Base-by-base conservation (phyloP, 37 sponge, comb jelly and placozoan species). In the Ianthella basta region DNA sequence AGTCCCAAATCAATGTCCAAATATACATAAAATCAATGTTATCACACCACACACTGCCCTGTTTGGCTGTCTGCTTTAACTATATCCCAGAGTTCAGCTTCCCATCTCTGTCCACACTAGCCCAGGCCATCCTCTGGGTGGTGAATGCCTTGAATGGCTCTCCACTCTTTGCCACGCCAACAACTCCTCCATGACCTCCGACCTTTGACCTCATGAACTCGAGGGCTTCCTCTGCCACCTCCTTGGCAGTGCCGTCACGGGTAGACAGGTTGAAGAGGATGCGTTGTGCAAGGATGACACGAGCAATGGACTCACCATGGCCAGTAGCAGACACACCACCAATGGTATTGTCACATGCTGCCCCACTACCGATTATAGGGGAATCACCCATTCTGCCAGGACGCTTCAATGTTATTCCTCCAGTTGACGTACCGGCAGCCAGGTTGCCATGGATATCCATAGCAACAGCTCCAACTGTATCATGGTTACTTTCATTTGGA, bases 381-480 rank as follows among this genome's bases (percentile, higher is more conserved):
- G 77, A 61, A 63, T 95, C 96, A 18, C 96, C 96, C 8, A 95
- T 88, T 34, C 96, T 56, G 29, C 96, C 96, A 57, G 90, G 88
- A 39, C 60, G 64, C 56, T 95, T 92, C 56, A 66, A 32, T 0
- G 96, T 83, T 30, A 95, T 95, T 0, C 96, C 96, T 21, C 96
- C 96, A 67, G 96, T 95, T 10, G 96, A 95, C 0, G 93, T 90
- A 1, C 84, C 96, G 72, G 86, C 85, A 18, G 96, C 96, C 24
- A 95, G 38, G 70, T 92, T 89, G 13, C 96, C 96, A 61, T 85
- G 79, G 35, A 70, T 80, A 67, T 95, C 96, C 5, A 85, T 78
- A 50, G 91, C 92, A 33, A 95, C 96, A 18, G 92, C 96, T 33
- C 96, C 96, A 3, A 95, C 96, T 20, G 96, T 95, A 60, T 89